A percentile compares a stretch with the other conserved stretches of the same genome.
Conservation (phyloP, 2,797 vertebrate genomes). For the Pseudomugil gertrudae region DNA sequence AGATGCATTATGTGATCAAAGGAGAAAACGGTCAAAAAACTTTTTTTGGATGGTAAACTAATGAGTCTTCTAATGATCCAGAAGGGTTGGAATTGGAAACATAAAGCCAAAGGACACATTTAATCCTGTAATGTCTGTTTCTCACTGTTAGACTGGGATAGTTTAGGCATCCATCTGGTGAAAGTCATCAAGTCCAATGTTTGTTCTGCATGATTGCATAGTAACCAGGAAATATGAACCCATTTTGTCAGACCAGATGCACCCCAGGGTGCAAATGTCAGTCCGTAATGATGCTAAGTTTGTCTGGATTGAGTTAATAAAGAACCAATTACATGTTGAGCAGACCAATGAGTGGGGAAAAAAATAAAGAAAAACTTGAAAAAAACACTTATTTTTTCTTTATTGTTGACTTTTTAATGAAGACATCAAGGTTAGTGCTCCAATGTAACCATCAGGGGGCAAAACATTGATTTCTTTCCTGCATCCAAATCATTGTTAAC, state of each 20-base stretch:
- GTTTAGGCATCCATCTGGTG: conserved; percentile 44
- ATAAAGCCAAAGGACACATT: conserved; percentile 27
- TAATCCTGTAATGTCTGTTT: conserved; percentile 34
- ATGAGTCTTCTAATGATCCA: conserved; percentile 25
- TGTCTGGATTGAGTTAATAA: conserved; percentile 27
- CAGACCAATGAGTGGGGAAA: background rate
- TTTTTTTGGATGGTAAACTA: background rate
- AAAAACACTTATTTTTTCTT: background rate
- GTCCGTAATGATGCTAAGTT: conserved; percentile 37
- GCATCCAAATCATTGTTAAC: conserved; percentile 33
- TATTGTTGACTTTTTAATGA: background rate
- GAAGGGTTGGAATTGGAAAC: conserved; percentile 27
- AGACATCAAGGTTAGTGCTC: conserved; percentile 7
- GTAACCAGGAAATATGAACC: conserved; percentile 61
- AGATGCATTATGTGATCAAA: conserved; percentile 20
- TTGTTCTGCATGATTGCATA: conserved; percentile 54
- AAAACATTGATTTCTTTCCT: conserved; percentile 10
- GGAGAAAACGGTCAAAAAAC: background rate
- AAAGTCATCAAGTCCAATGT: conserved; percentile 39
- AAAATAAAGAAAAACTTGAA: no score
- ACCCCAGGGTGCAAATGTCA: conserved; percentile 40
- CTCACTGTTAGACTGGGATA: conserved; percentile 34
- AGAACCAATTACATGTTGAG: conserved; percentile 31
- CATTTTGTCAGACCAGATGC: conserved; percentile 55
- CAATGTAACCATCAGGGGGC: background rate